Evolutionary conservation across 2,113 vertebrate genomes (phyloP), one percentile per base, ranked within the genome.

Genomic region (Petrocephalus microphthalmus): DNA sequence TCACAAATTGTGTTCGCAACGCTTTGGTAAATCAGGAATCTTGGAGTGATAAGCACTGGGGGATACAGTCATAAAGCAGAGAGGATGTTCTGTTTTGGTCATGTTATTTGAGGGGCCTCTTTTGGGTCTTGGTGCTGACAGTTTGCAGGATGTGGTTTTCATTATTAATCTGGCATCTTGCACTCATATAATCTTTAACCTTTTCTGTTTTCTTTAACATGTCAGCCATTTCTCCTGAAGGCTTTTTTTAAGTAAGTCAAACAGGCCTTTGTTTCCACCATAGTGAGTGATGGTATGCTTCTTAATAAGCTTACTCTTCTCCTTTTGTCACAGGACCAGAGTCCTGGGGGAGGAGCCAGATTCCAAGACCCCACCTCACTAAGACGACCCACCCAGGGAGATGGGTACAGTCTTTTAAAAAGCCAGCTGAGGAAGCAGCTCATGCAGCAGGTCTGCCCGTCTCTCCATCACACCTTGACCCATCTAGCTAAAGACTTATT

Each of bases 351-450:
- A 54, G 93, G 93, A 57, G 89, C 95, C 91, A 93, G 94, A 19
- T 91, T 96, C 90, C 93, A 95, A 90, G 95, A 96, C 88, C 93
- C 90, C 0, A 93, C 94, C 90, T 92, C 94, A n/a, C 88, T 93
- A 90, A 93, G 95, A 88, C 93, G 91, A 0, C 1, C 94, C 2
- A 0, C 88, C 13, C 89, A 92, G 0, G 91, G 94, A 91, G 95
- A 93, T 0, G 94, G 94, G 3, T 95, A 95, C 91, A 95, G 95
- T 91, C 51, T 96, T 49, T 92, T 96, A 84, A 96, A 95, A 89
- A 95, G 92, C 90, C 95, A 95, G 88, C 94, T 96, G 19, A 94
- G 92, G 51, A 89, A 94, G 86, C 95, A 94, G 89, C 91, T 94
- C 84, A 91, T 92, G 49, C 84, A 85, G 86, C 92, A 95, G 86